Evolutionary conservation across 2,797 vertebrate genomes (phyloP), one percentile per base, ranked within the genome.

Genomic region (Toxotes lorentzi): DNA sequence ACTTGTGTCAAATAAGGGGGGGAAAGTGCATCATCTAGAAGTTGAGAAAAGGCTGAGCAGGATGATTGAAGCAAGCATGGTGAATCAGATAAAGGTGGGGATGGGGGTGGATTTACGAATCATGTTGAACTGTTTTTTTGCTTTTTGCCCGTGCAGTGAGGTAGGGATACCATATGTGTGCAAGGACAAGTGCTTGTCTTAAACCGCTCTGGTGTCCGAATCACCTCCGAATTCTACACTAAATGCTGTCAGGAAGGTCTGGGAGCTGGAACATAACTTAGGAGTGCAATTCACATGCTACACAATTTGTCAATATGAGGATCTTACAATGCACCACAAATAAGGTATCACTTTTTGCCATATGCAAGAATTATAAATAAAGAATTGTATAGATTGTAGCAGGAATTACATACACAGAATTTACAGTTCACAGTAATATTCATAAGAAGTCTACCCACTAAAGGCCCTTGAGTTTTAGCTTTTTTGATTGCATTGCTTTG

Each of bases 11-110:
- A 88, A 90, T 73, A 91, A 87, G 79, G 90, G 90, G 88, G 86
- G 67, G 78, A 94, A 94, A 93, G 93, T 94, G 94, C 92, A 91
- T 92, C 72, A 48, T 86, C 67, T 82, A 40, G 76, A 69, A 64
- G 61, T 61, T 45, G 43, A 76, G 53, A 54, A 51, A 79, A 54
- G 71, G 72, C 74, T 43, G 11, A 54, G 65, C 38, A 23, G 84
- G 81, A 60, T 72, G 90, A 88, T 84, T 88, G 77, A 87, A 85
- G 82, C 81, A 58, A 84, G 79, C 68, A 13, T 60, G 75, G 54
- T n/a, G 70, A 32, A 40, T 76, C 34, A 70, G 63, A 61, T 6
- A 56, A 34, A 9, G 27, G 11, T 43, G 27, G 62, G 19, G 45
- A 0, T n/a, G 2, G 38, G 50, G 41, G 7, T 19, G 50, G 41